phyloP scores from a whole-genome alignment of 2,888 invertebrate genomes.

The Cryptus viduatorius region DNA sequence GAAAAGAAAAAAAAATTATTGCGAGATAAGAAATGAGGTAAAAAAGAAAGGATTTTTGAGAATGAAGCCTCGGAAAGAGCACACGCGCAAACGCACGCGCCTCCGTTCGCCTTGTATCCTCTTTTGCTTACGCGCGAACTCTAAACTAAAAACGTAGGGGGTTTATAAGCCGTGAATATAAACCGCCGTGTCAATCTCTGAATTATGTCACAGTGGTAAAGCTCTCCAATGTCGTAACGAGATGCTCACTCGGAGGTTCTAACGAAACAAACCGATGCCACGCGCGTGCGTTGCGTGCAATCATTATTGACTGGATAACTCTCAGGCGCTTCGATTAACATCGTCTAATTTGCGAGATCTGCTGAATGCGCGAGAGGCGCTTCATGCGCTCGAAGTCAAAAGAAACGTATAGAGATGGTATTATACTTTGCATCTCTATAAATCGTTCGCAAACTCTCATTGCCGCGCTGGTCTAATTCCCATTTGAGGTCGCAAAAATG shows the following conservation, averaged over 20 bases:
- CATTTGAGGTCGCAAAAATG: constrained; percentile 72
- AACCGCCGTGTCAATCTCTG: not conserved
- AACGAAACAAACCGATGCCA: not conserved
- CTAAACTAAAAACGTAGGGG: not conserved
- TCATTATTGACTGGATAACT: constrained; percentile 2
- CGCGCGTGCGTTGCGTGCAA: constrained; percentile 1
- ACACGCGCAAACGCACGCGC: too few species aligned
- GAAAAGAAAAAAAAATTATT: not conserved
- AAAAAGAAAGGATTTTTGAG: not conserved
- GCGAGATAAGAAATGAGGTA: not conserved
- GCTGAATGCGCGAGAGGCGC: constrained; percentile 8
- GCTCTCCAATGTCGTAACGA: constrained; percentile 20
- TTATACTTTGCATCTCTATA: constrained; percentile 64
- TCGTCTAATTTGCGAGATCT: constrained; percentile 2
- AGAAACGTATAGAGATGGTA: constrained; percentile 12
- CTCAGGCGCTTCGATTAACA: not conserved
- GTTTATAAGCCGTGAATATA: not conserved
- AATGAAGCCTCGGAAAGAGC: not conserved
- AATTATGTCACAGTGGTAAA: constrained; percentile 33
- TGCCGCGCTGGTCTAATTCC: constrained; percentile 45
- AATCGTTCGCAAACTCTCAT: not conserved
- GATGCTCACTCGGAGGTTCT: constrained; percentile 8
- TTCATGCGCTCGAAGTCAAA: constrained; percentile 40
- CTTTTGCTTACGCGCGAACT: constrained; percentile 64
- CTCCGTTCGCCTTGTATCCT: constrained; percentile 50